These are phyloP conservation scores for Leptodactylus fallax DNA, from an alignment of 2,797 vertebrate species.

Conservation along the genomic window DNA sequence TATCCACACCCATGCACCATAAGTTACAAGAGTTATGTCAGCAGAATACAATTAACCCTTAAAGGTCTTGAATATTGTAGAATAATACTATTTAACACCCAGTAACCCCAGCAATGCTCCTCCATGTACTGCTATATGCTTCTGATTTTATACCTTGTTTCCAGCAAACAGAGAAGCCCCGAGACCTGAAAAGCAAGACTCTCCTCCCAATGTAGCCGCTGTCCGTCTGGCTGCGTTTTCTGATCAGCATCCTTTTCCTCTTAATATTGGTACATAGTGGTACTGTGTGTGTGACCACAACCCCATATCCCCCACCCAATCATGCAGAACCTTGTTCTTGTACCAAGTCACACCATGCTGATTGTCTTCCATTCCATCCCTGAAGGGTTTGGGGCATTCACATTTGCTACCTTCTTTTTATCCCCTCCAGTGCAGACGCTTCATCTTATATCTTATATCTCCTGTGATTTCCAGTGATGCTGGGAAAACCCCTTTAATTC, in stretches of 20 bases:
- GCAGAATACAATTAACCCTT: too few relatives aligned
- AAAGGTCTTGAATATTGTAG: too few relatives aligned
- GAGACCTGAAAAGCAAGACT: background rate
- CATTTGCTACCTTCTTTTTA: too few relatives aligned
- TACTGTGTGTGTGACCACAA: too few relatives aligned
- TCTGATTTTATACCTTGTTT: conserved; percentile 49
- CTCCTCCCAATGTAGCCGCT: conserved; percentile 17
- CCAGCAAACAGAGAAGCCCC: conserved; percentile 33
- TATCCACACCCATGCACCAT: too few relatives aligned
- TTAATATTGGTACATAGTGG: conserved; percentile 48
- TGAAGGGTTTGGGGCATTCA: too few relatives aligned
- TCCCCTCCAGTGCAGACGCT: too few relatives aligned
- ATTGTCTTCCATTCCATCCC: background rate
- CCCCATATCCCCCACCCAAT: background rate
- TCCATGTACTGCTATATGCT: background rate
- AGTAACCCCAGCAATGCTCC: background rate
- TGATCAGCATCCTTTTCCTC: background rate
- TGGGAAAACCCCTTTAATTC: background rate
- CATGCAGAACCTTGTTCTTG: background rate
- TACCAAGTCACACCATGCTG: background rate
- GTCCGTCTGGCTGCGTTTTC: conserved; percentile 10
- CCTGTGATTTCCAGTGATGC: too few relatives aligned
- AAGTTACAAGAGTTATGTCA: too few relatives aligned
- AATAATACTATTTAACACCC: too few relatives aligned
- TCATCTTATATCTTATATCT: too few relatives aligned